phyloP scores from a whole-genome alignment of 2,113 vertebrate genomes.

The Trichechus manatus region DNA sequence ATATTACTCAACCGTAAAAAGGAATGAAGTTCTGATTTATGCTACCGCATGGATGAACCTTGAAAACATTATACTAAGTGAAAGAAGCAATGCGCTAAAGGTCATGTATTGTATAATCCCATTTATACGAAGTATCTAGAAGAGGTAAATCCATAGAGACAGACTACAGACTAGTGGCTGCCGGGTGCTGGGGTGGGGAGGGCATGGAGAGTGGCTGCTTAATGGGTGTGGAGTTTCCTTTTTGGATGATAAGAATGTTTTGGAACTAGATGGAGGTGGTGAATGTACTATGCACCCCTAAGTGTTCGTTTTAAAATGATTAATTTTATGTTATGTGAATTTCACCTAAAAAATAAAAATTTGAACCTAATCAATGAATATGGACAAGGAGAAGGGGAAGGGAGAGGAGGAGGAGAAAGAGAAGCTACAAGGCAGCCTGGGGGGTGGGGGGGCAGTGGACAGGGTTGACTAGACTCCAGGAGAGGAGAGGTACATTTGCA shows the following conservation, averaged over 20 bases:
- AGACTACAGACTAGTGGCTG: background rate
- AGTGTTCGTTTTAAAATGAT: background rate
- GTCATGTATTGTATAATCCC: too few species aligned
- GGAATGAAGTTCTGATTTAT: background rate
- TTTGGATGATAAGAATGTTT: background rate
- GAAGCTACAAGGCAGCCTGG: background rate
- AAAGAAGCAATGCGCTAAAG: background rate
- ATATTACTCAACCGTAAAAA: background rate
- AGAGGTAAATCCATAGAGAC: background rate
- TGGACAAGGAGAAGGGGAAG: background rate
- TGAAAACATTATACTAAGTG: background rate
- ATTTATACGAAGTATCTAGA: too few species aligned
- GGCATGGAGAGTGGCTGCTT: background rate
- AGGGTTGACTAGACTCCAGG: background rate
- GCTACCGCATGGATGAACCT: background rate
- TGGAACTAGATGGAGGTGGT: background rate
- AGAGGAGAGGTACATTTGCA: background rate
- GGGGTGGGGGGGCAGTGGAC: too few species aligned
- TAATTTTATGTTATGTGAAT: background rate
- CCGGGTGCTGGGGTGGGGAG: too few species aligned
- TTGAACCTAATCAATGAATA: background rate
- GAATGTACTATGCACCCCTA: background rate
- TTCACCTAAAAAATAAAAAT: background rate
- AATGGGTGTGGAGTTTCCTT: background rate
- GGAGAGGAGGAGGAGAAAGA: background rate